Evolutionary conservation across 2,888 invertebrate genomes (phyloP).

Genomic region (Periphyllus acericola): DNA sequence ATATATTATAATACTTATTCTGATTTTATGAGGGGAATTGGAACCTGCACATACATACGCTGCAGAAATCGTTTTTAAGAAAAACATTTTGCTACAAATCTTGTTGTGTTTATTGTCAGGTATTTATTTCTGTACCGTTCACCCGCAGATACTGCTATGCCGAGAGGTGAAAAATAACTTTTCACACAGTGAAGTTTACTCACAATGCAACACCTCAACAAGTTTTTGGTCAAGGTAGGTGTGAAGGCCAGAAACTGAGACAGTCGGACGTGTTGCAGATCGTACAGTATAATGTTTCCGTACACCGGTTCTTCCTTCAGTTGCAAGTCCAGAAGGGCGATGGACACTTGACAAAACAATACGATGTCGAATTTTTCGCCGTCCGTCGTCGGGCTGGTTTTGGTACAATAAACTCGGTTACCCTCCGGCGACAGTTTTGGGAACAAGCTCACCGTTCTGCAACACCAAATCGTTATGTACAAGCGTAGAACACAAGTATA

Average conservation of each 20-base stretch:
- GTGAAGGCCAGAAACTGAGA: slow-evolving; percentile 47
- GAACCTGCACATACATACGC: no score
- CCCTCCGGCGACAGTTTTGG: slow-evolving; percentile 40
- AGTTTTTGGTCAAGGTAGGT: slow-evolving; percentile 35
- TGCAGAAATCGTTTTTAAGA: not conserved
- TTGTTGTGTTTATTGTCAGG: no score
- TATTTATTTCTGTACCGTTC: no score
- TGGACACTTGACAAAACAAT: not conserved
- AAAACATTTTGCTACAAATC: no score
- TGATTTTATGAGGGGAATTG: no score
- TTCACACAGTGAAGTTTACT: not conserved
- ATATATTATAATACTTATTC: no score
- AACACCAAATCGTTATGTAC: not conserved
- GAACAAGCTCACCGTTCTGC: not conserved
- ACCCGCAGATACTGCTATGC: no score
- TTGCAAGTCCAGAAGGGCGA: slow-evolving; percentile 31
- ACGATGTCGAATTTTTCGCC: not conserved
- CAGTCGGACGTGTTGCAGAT: slow-evolving; percentile 7
- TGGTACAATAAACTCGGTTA: slow-evolving; percentile 12
- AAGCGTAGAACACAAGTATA: not conserved
- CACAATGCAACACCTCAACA: slow-evolving; percentile 33
- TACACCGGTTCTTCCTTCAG: slow-evolving; percentile 18
- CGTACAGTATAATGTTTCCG: slow-evolving; percentile 18
- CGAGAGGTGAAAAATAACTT: not conserved
- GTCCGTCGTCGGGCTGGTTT: not conserved